Evolutionary conservation across 2,113 vertebrate species (phyloP), one percentile per base, ranked within the genome.

Genomic region (Madoqua kirkii): DNA sequence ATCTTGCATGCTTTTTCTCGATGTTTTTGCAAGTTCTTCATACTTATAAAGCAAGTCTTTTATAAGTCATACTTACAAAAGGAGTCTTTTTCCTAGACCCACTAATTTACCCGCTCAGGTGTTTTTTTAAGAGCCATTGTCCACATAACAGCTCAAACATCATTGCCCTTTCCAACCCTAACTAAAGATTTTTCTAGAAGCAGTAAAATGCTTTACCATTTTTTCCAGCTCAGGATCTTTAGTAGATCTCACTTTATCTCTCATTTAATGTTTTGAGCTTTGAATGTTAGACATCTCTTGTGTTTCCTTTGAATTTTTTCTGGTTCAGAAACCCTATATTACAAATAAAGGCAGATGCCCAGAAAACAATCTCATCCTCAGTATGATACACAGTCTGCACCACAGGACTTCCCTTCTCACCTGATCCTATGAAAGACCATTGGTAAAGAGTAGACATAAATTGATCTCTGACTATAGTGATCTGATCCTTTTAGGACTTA

Each of bases 401-500:
- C 91, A 4, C 29, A 83, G 89, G 87, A 25, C 59, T n/a, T n/a
- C 43, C 78, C 7, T 92, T 93, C 88, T 96, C 82, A 94, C 31
- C 31, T 86, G 45, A 95, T 74, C 87, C 94, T 82, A 54, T 89
- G 82, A 93, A 95, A 84, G 71, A 76, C 9, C 33, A 43, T 71
- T 82, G 62, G 29, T 94, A 84, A 67, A 92, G 45, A 92, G n/a
- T n/a, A 74, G 64, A 52, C 14, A 16, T 67, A 92, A 82, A 17
- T 52, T 95, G 40, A 83, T 88, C 79, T 87, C 79, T 93, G 86
- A 87, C 3, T 15, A 93, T 33, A 87, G 19, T 85, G 19, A 91
- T 91, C 40, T 88, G 85, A 88, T 91, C 43, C 54, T 96, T 91
- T 92, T 83, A 96, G 50, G 33, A 92, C 93, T 95, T 94, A 67